Percentiles rank a stretch among this genome's conserved stretches.
Conservation (phyloP, 2,888 invertebrate genomes). For the Sinopyrophorus schimmeli region DNA sequence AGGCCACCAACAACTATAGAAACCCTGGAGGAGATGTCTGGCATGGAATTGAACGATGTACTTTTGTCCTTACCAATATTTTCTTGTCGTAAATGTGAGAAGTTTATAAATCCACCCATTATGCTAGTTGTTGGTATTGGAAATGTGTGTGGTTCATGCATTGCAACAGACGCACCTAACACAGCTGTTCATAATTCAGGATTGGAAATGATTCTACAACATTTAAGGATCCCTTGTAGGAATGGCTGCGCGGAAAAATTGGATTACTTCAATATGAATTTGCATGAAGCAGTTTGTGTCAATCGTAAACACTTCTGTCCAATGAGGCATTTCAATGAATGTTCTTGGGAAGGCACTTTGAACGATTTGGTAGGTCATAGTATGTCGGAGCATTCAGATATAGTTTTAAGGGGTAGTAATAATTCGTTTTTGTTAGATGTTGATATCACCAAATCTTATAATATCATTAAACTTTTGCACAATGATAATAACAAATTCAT, state of each 20-base stretch:
- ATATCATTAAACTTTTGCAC: slow-evolving; percentile 42
- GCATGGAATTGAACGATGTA: slow-evolving; percentile 39
- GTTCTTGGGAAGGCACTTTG: slow-evolving; percentile 41
- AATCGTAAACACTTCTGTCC: slow-evolving; percentile 40
- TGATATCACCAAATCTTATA: slow-evolving; percentile 36
- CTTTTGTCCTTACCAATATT: slow-evolving; percentile 38
- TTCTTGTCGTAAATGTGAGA: slow-evolving; percentile 41
- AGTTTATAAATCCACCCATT: slow-evolving; percentile 43
- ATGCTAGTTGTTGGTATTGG: slow-evolving; percentile 44
- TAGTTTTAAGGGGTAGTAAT: slow-evolving; percentile 41
- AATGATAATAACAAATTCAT: slow-evolving; percentile 42
- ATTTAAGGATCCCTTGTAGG: slow-evolving; percentile 42
- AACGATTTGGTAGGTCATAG: slow-evolving; percentile 44
- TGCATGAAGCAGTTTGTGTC: slow-evolving; percentile 40
- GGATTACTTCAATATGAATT: slow-evolving; percentile 33
- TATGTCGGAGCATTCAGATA: slow-evolving; percentile 41
- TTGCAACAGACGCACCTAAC: slow-evolving; percentile 29
- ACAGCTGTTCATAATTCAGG: slow-evolving; percentile 36
- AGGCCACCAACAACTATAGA: background rate
- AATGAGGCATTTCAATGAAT: slow-evolving; percentile 33
- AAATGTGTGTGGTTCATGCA: slow-evolving; percentile 44
- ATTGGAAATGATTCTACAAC: slow-evolving; percentile 39
- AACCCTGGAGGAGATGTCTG: slow-evolving; percentile 33
- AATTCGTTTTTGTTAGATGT: slow-evolving; percentile 43
- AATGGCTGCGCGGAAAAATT: slow-evolving; percentile 41